Evolutionary conservation across 2,797 vertebrate genomes (phyloP).

Genomic region (Natrix natrix): DNA sequence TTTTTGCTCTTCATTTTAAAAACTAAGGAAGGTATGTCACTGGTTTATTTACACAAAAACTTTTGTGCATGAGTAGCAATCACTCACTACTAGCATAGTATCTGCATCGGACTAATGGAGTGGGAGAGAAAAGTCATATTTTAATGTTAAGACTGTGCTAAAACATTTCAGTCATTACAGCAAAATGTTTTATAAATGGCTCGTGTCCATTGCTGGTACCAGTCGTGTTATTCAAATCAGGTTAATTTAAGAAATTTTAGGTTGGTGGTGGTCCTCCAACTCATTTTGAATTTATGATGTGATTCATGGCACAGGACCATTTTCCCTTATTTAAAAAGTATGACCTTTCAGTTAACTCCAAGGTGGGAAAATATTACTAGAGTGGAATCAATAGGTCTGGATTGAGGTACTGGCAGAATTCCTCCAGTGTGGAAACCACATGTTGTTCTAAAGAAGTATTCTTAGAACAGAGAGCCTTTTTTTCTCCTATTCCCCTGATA

Average conservation of each 20-base stretch:
- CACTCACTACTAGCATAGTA: not conserved
- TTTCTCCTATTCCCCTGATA: conserved; percentile 35
- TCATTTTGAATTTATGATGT: not conserved
- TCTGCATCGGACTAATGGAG: not conserved
- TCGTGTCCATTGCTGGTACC: not conserved
- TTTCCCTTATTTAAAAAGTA: not conserved
- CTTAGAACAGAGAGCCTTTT: conserved; percentile 24
- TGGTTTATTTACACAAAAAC: not conserved
- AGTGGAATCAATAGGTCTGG: not conserved
- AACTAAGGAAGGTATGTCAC: not conserved
- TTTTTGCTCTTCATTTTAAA: not conserved
- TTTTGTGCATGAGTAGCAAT: not conserved
- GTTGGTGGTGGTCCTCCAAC: not conserved
- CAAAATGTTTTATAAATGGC: not conserved
- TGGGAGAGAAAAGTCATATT: not conserved
- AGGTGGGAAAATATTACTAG: conserved; percentile 16
- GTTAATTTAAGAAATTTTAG: not conserved
- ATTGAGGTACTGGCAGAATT: conserved; percentile 49
- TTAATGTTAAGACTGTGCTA: not conserved
- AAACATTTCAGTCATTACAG: not conserved
- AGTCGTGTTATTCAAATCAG: not conserved
- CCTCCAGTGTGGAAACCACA: not conserved
- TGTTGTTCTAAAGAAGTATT: conserved; percentile 3
- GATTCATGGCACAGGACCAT: not conserved
- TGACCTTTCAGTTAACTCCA: conserved; percentile 7